phyloP scores from a whole-genome alignment of 2,113 vertebrate genomes.

The Spea bombifrons region DNA sequence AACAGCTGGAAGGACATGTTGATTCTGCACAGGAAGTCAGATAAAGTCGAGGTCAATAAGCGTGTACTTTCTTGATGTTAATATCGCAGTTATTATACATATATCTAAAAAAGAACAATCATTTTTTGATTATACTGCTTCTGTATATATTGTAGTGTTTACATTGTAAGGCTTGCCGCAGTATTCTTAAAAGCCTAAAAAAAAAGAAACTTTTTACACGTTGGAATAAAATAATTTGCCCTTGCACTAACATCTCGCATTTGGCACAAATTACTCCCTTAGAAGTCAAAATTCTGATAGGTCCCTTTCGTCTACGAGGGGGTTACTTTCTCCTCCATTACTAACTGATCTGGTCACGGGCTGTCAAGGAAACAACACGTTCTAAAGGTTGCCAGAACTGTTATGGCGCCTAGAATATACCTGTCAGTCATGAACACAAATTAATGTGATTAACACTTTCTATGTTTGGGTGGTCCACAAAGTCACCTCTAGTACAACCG shows the following conservation, averaged over 20 bases:
- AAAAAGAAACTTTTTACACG: conserved; percentile 15
- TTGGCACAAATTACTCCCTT: too few relatives aligned
- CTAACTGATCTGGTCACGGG: too few relatives aligned
- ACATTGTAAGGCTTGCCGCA: neutral
- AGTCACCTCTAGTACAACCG: neutral
- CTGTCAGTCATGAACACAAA: neutral
- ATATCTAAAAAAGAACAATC: too few relatives aligned
- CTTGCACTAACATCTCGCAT: neutral
- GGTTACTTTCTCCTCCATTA: too few relatives aligned
- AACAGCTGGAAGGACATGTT: conserved; percentile 15
- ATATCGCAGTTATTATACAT: too few relatives aligned
- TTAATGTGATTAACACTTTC: neutral
- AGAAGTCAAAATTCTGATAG: too few relatives aligned
- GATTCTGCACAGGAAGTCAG: conserved; percentile 27
- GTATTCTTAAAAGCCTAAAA: neutral
- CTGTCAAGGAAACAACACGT: too few relatives aligned
- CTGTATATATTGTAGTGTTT: conserved; percentile 21
- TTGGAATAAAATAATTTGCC: conserved; percentile 16
- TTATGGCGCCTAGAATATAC: neutral
- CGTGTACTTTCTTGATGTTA: neutral
- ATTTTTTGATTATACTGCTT: conserved; percentile 5
- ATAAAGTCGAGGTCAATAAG: neutral
- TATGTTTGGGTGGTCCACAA: neutral
- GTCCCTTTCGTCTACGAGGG: too few relatives aligned
- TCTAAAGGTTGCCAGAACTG: neutral